A percentile compares a stretch with the other conserved stretches of the same genome.
These are phyloP conservation scores for Ctenodactylus gundi DNA, from an alignment of 2,113 vertebrate species.

Conservation along the genomic window DNA sequence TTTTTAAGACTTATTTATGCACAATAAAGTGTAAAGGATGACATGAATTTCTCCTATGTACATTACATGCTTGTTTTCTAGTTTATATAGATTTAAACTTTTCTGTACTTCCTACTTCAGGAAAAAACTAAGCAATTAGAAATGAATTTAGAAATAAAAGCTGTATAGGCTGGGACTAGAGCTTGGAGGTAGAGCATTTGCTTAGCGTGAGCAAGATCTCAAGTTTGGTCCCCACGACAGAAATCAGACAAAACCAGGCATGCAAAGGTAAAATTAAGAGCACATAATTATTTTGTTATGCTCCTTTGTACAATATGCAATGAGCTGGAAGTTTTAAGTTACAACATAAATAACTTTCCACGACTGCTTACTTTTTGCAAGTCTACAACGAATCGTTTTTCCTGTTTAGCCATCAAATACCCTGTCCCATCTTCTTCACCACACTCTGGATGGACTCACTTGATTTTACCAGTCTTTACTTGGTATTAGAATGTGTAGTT, in stretches of 20 bases:
- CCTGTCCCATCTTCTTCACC: not conserved
- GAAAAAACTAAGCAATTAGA: constrained; percentile 51
- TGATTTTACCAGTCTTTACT: constrained; percentile 54
- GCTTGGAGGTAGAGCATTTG: too few relatives aligned
- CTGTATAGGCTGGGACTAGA: too few relatives aligned
- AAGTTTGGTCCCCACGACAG: too few relatives aligned
- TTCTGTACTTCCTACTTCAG: constrained; percentile 15
- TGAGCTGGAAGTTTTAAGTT: constrained; percentile 42
- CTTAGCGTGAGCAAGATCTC: too few relatives aligned
- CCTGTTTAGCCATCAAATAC: not conserved
- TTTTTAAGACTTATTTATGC: not conserved
- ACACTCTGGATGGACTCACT: constrained; percentile 45
- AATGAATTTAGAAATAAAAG: constrained; percentile 61
- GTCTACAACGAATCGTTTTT: constrained; percentile 40
- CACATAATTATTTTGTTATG: not conserved
- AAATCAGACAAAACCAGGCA: too few relatives aligned
- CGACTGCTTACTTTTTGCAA: constrained; percentile 37
- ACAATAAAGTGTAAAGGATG: not conserved
- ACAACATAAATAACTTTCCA: not conserved
- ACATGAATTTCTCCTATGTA: not conserved
- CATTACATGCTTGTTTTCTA: not conserved
- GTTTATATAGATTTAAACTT: constrained; percentile 12
- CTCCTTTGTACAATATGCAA: constrained; percentile 43
- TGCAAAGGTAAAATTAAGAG: not conserved
- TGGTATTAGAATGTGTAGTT: constrained; percentile 53